Conservation (phyloP, 2,797 vertebrate genomes). For the Phataginus tricuspis region DNA sequence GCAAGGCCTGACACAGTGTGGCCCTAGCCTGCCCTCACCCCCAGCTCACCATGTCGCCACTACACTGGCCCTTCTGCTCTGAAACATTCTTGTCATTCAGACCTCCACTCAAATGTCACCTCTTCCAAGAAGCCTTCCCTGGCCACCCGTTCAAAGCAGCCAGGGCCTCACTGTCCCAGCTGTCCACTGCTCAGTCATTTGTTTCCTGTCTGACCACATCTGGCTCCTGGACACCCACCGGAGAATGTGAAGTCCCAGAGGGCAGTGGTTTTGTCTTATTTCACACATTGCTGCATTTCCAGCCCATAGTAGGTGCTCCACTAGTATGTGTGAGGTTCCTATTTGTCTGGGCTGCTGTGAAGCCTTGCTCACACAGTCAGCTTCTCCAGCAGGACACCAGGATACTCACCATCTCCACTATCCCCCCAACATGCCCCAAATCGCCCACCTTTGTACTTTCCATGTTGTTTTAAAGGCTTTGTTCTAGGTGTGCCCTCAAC, state of each 20-base stretch:
- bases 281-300: no score
- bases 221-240: accelerated
- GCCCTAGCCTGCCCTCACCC: background rate
- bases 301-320: accelerated
- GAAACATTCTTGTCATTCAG: background rate
- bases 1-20: accelerated
- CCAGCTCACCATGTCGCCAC: background rate
- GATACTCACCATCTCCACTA: accelerated
- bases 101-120: background rate
- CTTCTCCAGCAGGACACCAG: background rate
- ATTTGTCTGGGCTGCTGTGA: accelerated
- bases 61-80: background rate
- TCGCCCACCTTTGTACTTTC: accelerated
- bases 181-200: accelerated
- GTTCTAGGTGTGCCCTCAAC: accelerated
- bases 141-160: background rate
- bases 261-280: background rate
- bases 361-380: background rate
- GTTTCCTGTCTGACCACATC: background rate
- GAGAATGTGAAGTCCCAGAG: background rate
- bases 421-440: accelerated
- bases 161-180: background rate
- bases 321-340: no score
- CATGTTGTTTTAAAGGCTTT: background rate
- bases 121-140: background rate